Evolutionary conservation across 2,888 invertebrate species (phyloP).

Genomic region (Nymphalis polychloros): DNA sequence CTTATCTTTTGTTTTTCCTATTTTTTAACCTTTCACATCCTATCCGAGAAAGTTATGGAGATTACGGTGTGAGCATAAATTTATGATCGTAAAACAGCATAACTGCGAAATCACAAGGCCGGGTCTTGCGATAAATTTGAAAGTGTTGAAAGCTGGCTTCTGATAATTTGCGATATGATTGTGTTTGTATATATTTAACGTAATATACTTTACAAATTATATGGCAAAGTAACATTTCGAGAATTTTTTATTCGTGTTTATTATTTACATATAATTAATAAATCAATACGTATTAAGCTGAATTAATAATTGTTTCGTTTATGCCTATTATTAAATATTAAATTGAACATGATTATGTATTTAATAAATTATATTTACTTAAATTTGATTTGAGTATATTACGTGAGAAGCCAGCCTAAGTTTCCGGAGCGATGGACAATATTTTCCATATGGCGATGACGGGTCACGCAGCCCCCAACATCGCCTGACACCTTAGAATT

Average conservation of each 20-base stretch:
- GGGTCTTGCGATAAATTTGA: conserved; percentile 33
- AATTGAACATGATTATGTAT: background rate
- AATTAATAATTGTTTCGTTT: too few relatives aligned
- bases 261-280: background rate
- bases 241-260: background rate
- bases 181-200: background rate
- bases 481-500: conserved; percentile 27
- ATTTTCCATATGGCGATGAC: conserved; percentile 39
- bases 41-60: conserved; percentile 30
- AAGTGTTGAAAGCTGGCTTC: conserved; percentile 14
- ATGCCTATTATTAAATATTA: too few relatives aligned
- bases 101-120: conserved; percentile 36
- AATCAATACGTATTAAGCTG: background rate
- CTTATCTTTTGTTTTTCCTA: conserved; percentile 16
- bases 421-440: conserved; percentile 27
- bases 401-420: conserved; percentile 15
- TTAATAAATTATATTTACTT: background rate
- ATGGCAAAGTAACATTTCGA: too few relatives aligned
- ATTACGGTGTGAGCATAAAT: conserved; percentile 36
- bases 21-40: conserved; percentile 19
- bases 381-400: background rate
- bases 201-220: background rate
- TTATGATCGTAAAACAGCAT: conserved; percentile 38
- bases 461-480: conserved; percentile 38
- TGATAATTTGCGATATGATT: conserved; percentile 14